Evolutionary conservation across 2,888 invertebrate genomes (phyloP).

Genomic region (Baccha elongata): DNA sequence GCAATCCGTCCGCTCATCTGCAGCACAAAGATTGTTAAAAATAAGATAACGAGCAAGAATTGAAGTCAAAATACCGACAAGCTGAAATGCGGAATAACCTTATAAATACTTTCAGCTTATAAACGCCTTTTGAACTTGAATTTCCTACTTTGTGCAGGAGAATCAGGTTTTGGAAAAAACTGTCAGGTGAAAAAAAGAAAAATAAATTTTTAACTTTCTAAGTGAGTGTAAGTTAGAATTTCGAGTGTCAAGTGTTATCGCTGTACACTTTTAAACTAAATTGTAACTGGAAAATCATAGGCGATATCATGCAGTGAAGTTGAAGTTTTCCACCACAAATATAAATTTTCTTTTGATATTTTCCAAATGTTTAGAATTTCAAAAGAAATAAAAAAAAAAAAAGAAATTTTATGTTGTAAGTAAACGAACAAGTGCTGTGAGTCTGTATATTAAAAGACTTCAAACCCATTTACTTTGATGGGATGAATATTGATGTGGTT

Average conservation of each 20-base stretch:
- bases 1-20: slow-evolving; percentile 19
- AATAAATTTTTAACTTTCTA: no score
- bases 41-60: slow-evolving; percentile 25
- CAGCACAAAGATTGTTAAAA: background rate
- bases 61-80: background rate
- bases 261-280: no score
- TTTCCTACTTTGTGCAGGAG: no score
- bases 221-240: no score
- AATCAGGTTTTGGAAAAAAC: no score
- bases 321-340: background rate
- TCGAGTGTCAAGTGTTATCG: no score
- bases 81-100: background rate
- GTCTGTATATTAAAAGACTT: slow-evolving; percentile 11
- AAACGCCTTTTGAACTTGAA: no score
- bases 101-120: no score
- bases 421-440: slow-evolving; percentile 5
- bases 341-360: slow-evolving; percentile 56
- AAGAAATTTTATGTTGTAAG: slow-evolving; percentile 34
- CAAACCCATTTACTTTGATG: slow-evolving; percentile 31
- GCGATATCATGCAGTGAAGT: no score
- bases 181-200: no score
- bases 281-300: no score
- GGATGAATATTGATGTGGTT: slow-evolving; percentile 54
- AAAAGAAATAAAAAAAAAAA: slow-evolving; percentile 27
- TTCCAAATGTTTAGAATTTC: slow-evolving; percentile 44